Percentiles rank a stretch among this genome's conserved stretches.
These are phyloP conservation scores for Ceyx erithaca DNA, from an alignment of 2,797 vertebrate species.

Conservation along the genomic window DNA sequence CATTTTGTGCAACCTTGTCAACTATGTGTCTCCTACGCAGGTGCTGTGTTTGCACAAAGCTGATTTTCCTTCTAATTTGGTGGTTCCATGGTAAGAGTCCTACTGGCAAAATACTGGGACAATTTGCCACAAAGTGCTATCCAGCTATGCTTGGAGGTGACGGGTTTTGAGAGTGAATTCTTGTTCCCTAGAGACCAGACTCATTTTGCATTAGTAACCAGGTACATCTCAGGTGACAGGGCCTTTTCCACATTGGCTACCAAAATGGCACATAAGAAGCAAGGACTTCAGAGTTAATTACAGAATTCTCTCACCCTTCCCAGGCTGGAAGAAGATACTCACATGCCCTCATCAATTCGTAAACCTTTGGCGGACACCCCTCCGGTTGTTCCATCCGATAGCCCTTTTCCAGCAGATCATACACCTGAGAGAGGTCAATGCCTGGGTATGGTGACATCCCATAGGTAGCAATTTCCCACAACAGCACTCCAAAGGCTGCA, in stretches of 20 bases:
- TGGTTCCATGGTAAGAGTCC: neutral
- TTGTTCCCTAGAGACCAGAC: neutral
- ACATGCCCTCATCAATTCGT: constrained; percentile 99
- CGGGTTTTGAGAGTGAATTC: neutral
- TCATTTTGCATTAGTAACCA: neutral
- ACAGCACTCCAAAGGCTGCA: constrained; percentile 93
- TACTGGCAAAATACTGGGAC: neutral
- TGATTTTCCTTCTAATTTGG: neutral
- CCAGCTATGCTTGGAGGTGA: neutral
- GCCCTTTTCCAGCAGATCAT: constrained; percentile 97
- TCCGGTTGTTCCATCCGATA: constrained; percentile 99
- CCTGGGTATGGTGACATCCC: constrained; percentile 99
- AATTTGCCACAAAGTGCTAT: neutral
- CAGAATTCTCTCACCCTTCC: neutral
- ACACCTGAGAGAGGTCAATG: constrained; percentile 98
- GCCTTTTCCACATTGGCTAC: neutral
- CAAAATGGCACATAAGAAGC: neutral
- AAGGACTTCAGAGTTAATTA: neutral
- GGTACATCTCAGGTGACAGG: fast-evolving
- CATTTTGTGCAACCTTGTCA: neutral
- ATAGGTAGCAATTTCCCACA: constrained; percentile 99
- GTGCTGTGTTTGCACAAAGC: neutral
- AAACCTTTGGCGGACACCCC: constrained; percentile 97
- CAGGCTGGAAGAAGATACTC: constrained; percentile 75
- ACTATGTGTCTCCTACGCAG: neutral